Evolutionary conservation across 2,797 vertebrate genomes (phyloP).

Genomic region (Hybognathus amarus): DNA sequence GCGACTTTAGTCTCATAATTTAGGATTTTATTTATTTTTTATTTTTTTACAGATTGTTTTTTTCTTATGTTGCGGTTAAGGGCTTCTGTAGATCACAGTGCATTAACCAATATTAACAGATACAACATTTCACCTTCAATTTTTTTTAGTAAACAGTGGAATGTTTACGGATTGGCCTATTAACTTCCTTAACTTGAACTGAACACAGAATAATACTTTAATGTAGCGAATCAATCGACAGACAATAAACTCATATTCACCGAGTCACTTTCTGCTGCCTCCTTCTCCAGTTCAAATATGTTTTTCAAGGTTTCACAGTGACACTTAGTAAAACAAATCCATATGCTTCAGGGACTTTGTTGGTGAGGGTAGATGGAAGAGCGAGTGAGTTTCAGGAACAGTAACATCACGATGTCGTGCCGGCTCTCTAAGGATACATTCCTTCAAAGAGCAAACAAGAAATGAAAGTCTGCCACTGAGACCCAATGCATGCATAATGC

Average conservation of each 20-base stretch:
- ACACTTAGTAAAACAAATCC: constrained; percentile 8
- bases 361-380: not conserved
- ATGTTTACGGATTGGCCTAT: not conserved
- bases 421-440: constrained; percentile 7
- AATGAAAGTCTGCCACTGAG: constrained; percentile 29
- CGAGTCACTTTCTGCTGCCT: not conserved
- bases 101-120: not conserved
- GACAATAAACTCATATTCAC: not conserved
- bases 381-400: constrained; percentile 2
- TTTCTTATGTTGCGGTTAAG: too few species aligned
- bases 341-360: not conserved
- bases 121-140: not conserved
- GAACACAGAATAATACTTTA: not conserved
- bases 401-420: constrained; percentile 1
- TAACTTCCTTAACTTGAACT: not conserved
- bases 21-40: too few species aligned
- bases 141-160: too few species aligned
- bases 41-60: too few species aligned
- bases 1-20: too few species aligned
- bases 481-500: constrained; percentile 27
- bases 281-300: constrained; percentile 1
- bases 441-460: constrained; percentile 13
- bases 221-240: not conserved
- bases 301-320: constrained; percentile 29
- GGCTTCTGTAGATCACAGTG: not conserved